Evolutionary conservation across 2,888 invertebrate genomes (phyloP).

Genomic region (Stenolophus ochropezus): DNA sequence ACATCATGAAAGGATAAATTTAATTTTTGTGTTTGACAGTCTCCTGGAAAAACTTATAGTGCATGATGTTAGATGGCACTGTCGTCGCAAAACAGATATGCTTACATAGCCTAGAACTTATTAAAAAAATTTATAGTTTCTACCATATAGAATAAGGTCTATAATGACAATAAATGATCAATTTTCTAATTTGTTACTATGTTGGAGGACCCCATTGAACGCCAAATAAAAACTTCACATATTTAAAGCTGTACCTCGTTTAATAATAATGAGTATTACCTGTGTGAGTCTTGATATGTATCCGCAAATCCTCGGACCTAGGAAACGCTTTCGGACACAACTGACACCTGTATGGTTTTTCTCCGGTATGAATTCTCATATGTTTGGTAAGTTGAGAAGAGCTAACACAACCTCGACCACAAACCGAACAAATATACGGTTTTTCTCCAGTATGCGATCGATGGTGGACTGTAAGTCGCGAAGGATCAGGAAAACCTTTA

Average conservation of each 20-base stretch:
- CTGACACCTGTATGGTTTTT: conserved; percentile 72
- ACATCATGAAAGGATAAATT: no score
- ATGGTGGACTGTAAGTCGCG: conserved; percentile 70
- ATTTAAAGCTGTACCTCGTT: not conserved
- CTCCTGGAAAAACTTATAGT: no score
- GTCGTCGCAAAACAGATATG: no score
- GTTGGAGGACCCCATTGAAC: not conserved
- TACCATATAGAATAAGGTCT: no score
- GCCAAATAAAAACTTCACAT: not conserved
- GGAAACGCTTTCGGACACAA: conserved; percentile 71
- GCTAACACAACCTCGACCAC: conserved; percentile 71
- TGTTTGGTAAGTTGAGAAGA: conserved; percentile 73
- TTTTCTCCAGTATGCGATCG: conserved; percentile 72
- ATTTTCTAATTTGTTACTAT: not conserved
- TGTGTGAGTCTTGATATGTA: conserved; percentile 71
- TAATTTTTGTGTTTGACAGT: no score
- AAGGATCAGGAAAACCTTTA: conserved; percentile 70
- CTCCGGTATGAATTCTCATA: conserved; percentile 73
- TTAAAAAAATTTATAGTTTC: no score
- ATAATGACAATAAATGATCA: not conserved
- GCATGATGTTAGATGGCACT: no score
- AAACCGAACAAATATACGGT: conserved; percentile 71
- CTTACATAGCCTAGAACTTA: no score
- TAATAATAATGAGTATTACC: conserved; percentile 59
- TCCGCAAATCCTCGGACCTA: conserved; percentile 70